Conservation (phyloP, 2,113 vertebrate genomes). For the Syrmaticus mikado region DNA sequence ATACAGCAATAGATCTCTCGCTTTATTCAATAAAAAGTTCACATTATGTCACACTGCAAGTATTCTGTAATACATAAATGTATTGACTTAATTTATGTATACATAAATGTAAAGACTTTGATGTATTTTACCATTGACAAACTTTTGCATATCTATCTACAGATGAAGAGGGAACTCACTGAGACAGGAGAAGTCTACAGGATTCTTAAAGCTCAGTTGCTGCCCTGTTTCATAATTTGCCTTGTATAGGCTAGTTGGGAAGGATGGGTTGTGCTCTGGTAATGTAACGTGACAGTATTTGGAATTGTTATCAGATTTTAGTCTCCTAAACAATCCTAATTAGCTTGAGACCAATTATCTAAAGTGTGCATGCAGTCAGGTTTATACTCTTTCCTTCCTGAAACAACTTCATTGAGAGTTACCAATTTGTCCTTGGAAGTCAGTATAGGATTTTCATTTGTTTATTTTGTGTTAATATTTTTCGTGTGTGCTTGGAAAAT, state of each 20-base stretch:
- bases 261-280: neutral
- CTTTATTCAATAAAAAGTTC: neutral
- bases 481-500: neutral
- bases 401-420: neutral
- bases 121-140: neutral
- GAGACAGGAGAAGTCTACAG: neutral
- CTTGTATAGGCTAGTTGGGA: neutral
- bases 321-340: neutral
- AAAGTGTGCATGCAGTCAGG: neutral
- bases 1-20: neutral
- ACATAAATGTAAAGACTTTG: neutral
- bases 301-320: neutral
- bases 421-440: neutral
- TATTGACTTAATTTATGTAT: neutral
- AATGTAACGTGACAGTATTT: neutral
- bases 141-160: neutral
- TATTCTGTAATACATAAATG: neutral
- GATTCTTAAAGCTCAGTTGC: accelerated
- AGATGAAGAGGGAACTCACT: neutral
- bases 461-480: neutral
- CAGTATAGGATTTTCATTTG: neutral
- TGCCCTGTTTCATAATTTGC: neutral
- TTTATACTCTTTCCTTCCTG: neutral
- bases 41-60: neutral
- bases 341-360: neutral